Percentiles rank a stretch among this genome's conserved stretches.
phyloP scores from a whole-genome alignment of 2,888 invertebrate genomes.

The Pollenia labialis region DNA sequence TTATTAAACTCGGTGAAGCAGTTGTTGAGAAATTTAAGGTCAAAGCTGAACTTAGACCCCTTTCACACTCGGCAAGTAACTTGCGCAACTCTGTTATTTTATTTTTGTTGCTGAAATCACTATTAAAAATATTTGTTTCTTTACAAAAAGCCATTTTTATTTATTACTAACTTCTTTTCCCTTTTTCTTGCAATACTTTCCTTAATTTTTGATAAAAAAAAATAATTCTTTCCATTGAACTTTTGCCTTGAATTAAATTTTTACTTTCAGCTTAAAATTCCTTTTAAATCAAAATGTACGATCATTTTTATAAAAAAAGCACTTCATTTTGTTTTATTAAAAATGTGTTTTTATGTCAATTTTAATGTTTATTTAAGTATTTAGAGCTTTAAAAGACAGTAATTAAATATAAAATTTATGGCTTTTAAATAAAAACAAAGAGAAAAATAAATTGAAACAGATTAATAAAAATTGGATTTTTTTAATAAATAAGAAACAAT shows the following conservation, averaged over 20 bases:
- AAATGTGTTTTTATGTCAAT: constrained; percentile 53
- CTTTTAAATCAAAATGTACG: constrained; percentile 32
- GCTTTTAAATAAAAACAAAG: constrained; percentile 32
- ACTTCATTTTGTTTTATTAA: constrained; percentile 25
- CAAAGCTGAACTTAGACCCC: too few relatives aligned
- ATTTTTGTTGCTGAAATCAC: too few relatives aligned
- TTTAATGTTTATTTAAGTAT: constrained; percentile 19
- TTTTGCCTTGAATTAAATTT: constrained; percentile 56
- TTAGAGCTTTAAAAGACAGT: constrained; percentile 31
- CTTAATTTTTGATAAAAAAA: neutral
- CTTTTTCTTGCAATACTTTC: constrained; percentile 1
- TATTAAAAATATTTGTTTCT: too few relatives aligned
- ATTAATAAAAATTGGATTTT: neutral
- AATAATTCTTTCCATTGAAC: constrained; percentile 40
- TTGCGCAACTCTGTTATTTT: too few relatives aligned
- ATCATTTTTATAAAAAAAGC: constrained; percentile 6
- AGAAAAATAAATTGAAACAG: constrained; percentile 8
- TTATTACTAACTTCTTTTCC: neutral
- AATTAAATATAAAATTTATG: constrained; percentile 62
- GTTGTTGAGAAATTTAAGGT: too few relatives aligned
- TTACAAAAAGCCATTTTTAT: neutral
- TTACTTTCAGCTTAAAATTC: constrained; percentile 34
- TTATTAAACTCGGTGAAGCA: too few relatives aligned
- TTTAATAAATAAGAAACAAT: constrained; percentile 12
- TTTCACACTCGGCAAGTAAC: too few relatives aligned